A percentile compares a stretch with the other conserved stretches of the same genome.
These are phyloP conservation scores for Amphimallon solstitiale DNA, from an alignment of 2,888 invertebrate genomes.

Conservation along the genomic window DNA sequence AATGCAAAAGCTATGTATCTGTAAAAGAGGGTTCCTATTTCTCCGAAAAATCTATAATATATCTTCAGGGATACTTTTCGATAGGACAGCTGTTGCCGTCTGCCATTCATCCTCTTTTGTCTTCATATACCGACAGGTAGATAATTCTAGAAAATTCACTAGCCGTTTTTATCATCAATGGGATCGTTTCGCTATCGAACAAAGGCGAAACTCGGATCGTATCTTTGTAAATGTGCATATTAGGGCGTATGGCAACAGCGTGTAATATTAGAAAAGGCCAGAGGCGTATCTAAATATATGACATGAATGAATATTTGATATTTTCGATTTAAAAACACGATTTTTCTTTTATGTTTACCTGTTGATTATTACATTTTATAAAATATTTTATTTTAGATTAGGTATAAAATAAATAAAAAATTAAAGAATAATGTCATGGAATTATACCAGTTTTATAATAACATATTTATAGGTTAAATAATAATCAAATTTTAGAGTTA, in stretches of 20 bases:
- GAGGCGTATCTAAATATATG: slow-evolving; percentile 1
- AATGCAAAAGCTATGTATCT: too few species aligned
- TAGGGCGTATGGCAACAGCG: slow-evolving; percentile 1
- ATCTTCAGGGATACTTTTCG: slow-evolving; percentile 11
- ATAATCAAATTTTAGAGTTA: too few species aligned
- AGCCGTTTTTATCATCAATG: slow-evolving; percentile 16
- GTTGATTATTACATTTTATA: too few species aligned
- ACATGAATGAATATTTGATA: neutral
- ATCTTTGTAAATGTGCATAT: slow-evolving; percentile 10
- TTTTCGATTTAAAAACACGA: too few species aligned
- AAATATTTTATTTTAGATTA: too few species aligned
- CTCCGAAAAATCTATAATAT: slow-evolving; percentile 19
- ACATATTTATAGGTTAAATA: too few species aligned
- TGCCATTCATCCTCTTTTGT: slow-evolving; percentile 9
- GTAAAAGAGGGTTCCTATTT: neutral
- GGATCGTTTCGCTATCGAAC: slow-evolving; percentile 9
- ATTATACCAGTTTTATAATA: too few species aligned
- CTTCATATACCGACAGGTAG: slow-evolving; percentile 4
- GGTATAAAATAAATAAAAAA: too few species aligned
- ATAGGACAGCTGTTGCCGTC: slow-evolving; percentile 15
- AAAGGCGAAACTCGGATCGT: neutral
- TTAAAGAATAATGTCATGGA: too few species aligned
- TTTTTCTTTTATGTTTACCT: too few species aligned
- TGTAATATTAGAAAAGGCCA: neutral
- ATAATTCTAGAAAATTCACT: slow-evolving; percentile 20